Conservation (phyloP, 2,888 invertebrate species). For the Patella caerulea region DNA sequence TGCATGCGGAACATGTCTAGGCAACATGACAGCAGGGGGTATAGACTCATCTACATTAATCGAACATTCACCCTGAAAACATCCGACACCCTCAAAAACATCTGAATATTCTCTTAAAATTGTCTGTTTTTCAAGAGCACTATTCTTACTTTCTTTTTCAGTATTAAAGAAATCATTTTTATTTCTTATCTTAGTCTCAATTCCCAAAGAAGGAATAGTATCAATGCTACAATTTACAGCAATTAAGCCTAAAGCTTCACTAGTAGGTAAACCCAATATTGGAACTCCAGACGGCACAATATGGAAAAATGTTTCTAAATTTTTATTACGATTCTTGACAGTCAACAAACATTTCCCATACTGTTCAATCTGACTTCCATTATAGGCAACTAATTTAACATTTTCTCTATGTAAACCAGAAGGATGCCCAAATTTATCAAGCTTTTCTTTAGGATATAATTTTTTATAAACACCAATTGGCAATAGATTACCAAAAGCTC, state of each 20-base stretch:
- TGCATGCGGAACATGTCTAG: not conserved
- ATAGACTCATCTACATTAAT: not conserved
- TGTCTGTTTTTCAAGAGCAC: not conserved
- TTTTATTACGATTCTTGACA: not conserved
- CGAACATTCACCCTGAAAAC: slow-evolving; percentile 5
- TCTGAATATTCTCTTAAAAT: not conserved
- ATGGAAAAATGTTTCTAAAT: not conserved
- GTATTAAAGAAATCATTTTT: not conserved
- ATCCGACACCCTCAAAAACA: not conserved
- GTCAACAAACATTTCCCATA: slow-evolving; percentile 6
- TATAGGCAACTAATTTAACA: not conserved
- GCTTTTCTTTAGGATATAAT: not conserved
- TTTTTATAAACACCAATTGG: not conserved
- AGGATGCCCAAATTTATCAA: not conserved
- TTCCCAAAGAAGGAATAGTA: not conserved
- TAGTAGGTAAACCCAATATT: slow-evolving; percentile 9
- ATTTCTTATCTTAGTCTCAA: not conserved
- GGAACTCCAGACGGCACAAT: not conserved
- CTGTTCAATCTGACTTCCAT: slow-evolving; percentile 4
- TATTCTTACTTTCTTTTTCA: not conserved
- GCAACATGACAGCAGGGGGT: not conserved
- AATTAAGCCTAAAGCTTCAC: not conserved
- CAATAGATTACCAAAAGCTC: not conserved
- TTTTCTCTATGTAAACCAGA: not conserved
- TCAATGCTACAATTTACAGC: not conserved